Conservation (phyloP, 2,888 invertebrate species). For the Drosophila koepferae region DNA sequence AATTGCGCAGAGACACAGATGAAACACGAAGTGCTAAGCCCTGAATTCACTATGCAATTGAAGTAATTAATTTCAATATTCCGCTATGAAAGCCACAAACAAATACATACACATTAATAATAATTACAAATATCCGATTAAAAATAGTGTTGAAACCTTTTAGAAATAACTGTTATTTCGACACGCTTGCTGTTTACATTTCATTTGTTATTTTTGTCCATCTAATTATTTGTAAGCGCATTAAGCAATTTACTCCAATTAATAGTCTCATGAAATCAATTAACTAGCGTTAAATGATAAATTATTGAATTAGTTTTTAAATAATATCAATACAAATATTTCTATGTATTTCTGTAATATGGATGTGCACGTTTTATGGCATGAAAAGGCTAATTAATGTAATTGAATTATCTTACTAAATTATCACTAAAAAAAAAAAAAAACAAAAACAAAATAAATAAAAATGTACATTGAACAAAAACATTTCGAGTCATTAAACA, state of each 20-base stretch:
- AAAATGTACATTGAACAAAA: constrained; percentile 54
- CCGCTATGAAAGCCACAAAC: constrained; percentile 9
- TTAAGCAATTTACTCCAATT: constrained; percentile 32
- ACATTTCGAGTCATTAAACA: constrained; percentile 68
- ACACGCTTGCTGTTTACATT: constrained; percentile 14
- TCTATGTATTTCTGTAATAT: constrained; percentile 26
- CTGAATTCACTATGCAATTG: not conserved
- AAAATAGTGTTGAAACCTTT: constrained; percentile 4
- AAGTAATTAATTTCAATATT: not conserved
- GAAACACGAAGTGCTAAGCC: not conserved
- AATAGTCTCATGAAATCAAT: constrained; percentile 58
- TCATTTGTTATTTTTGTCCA: constrained; percentile 9
- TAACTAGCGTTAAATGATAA: constrained; percentile 62
- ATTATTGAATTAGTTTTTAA: constrained; percentile 60
- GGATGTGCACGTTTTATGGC: constrained; percentile 27
- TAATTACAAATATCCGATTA: not conserved
- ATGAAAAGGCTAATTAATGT: constrained; percentile 72
- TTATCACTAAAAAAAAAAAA: constrained; percentile 39
- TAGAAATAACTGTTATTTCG: constrained; percentile 9
- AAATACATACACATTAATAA: not conserved
- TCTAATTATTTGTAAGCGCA: constrained; percentile 22
- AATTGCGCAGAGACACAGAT: not conserved
- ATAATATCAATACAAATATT: constrained; percentile 25
- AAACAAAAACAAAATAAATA: constrained; percentile 15
- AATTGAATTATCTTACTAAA: constrained; percentile 64